Base-by-base conservation (phyloP, 2,888 invertebrate species). In the Drosophila flavopinicola region DNA sequence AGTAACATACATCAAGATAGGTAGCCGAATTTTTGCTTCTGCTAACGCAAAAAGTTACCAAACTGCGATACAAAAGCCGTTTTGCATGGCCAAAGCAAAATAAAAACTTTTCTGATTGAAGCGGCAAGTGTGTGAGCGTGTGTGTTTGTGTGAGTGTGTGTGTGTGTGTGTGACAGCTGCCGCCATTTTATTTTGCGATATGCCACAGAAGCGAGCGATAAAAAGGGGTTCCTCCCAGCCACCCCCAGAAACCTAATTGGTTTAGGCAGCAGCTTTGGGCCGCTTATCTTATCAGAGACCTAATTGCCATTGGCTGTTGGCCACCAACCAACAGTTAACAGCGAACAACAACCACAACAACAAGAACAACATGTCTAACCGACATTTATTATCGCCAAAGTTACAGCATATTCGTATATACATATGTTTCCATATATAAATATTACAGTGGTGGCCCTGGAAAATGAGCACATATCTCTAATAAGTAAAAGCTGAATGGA, bases 81-180 rank as follows among this genome's bases (percentile, higher is more conserved):
- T 77, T 59, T 20, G 70, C 65, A 61, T 69, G 54, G 32, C 48
- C 38, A 47, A 35, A 54, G 37, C 39, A 49, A 63, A 63, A 63
- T 63, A 52, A 68, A 68, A 84, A 86, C 61, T 80, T 86, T 82
- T 79, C 68, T 86, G 87, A 80, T 82, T 79, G 86, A 83, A 79
- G 72, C 79, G 7, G 32, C 15, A 27, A 24, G 29, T 29, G 25
- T 35, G 6, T 30, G 35, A 30, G 37, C 51, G 57, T 29, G 11
- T 48, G 39, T 44, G 15, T 33, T n/a, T 20, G 42, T 29, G 27
- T 44, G 13, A 48, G 48, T 61, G 32, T 56, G 57, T 44, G 44
- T 48, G 20, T 63, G 60, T 48, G 52, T 51, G 53, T 66, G 68
- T 63, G 86, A 70, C 80, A 82, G 84, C 71, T 82, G 84, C 75